Conservation (phyloP, 2,888 invertebrate species). For the Harpagoxenus sublaevis region DNA sequence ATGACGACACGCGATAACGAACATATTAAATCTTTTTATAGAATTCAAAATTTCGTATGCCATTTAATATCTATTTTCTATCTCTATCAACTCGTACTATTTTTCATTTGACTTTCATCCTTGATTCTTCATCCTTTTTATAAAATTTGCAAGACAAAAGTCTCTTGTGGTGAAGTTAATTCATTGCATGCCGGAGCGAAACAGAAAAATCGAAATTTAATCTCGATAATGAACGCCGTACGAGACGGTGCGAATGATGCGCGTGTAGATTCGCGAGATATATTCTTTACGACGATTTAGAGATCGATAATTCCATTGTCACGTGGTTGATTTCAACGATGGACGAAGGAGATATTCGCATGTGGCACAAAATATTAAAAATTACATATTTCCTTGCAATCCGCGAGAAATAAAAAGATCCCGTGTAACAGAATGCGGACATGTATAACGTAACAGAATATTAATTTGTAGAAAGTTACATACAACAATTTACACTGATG, state of each 20-base stretch:
- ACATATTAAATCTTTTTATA: background rate
- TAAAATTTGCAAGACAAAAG: background rate
- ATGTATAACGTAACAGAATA: background rate
- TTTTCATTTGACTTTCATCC: background rate
- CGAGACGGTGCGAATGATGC: conserved; percentile 12
- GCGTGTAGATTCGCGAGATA: conserved; percentile 27
- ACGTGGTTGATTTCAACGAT: too few species aligned
- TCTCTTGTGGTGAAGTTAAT: background rate
- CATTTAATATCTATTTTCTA: background rate
- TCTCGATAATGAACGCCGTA: conserved; percentile 37
- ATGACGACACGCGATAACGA: too few species aligned
- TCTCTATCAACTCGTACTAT: too few species aligned
- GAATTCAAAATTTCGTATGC: background rate
- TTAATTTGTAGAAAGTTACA: background rate
- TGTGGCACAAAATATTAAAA: background rate
- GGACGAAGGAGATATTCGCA: background rate
- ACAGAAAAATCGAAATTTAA: conserved; percentile 20
- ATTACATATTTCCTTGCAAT: conserved; percentile 12
- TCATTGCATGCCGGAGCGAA: background rate
- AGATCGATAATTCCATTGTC: conserved; percentile 26
- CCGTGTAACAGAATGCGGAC: background rate
- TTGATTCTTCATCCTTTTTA: background rate
- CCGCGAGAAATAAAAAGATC: conserved; percentile 11
- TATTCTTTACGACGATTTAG: conserved; percentile 3
- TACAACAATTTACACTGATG: conserved; percentile 58